phyloP scores from a whole-genome alignment of 2,113 vertebrate species.

The Phyllostomus hastatus region DNA sequence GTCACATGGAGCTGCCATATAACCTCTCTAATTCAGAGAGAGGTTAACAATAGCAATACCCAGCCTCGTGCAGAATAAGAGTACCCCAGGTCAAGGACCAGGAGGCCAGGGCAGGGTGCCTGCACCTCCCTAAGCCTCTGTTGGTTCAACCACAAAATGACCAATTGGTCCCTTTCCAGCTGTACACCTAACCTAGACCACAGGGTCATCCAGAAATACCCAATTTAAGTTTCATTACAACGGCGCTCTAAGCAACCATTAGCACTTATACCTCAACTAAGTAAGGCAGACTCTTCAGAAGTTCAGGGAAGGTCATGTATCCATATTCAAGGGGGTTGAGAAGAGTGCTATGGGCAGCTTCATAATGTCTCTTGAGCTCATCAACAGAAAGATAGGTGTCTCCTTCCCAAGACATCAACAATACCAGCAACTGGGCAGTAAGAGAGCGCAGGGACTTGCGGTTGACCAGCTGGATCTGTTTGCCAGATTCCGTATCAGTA shows the following conservation, averaged over 20 bases:
- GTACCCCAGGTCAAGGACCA: background rate
- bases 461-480: slow-evolving; percentile 95
- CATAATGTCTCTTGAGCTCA: slow-evolving; percentile 87
- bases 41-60: background rate
- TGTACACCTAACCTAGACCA: background rate
- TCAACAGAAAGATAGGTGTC: slow-evolving; percentile 83
- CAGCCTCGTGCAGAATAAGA: background rate
- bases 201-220: background rate
- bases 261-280: slow-evolving; percentile 88
- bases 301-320: slow-evolving; percentile 93
- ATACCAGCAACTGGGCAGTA: slow-evolving; percentile 91
- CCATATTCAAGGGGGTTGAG: slow-evolving; percentile 99
- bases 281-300: slow-evolving; percentile 95
- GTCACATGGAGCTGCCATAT: background rate
- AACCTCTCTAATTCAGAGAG: background rate
- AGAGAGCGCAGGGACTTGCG: slow-evolving; percentile 93
- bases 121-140: background rate
- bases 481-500: slow-evolving; percentile 85
- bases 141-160: background rate
- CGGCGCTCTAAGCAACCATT: background rate
- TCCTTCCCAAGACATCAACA: slow-evolving; percentile 94
- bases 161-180: background rate
- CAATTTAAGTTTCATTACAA: rapidly evolving
- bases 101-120: background rate
- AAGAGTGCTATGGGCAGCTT: slow-evolving; percentile 76